phyloP scores from a whole-genome alignment of 1,140 invertebrate species.

The Cydia amplana region DNA sequence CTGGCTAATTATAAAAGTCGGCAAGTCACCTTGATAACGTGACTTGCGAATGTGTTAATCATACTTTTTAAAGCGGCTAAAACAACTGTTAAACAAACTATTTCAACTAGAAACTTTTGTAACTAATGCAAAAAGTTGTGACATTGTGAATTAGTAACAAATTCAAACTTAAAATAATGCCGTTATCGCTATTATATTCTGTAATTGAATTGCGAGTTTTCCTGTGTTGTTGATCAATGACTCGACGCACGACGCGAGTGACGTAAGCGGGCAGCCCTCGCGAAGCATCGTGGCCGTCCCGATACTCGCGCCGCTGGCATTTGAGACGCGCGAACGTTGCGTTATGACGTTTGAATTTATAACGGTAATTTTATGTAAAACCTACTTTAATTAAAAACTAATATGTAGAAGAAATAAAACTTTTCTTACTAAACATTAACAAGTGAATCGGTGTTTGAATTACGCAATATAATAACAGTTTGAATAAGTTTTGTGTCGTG shows the following conservation, averaged over 20 bases:
- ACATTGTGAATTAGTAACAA: not conserved
- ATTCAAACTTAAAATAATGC: not conserved
- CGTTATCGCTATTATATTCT: slow-evolving; percentile 18
- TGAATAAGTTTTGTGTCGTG: not conserved
- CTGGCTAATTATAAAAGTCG: slow-evolving; percentile 27
- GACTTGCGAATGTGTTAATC: slow-evolving; percentile 30
- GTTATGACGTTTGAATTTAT: slow-evolving; percentile 9
- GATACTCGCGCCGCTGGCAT: slow-evolving; percentile 9
- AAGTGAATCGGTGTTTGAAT: not conserved
- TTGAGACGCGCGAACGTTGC: slow-evolving; percentile 5
- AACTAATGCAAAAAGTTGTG: not conserved
- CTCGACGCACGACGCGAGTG: slow-evolving; percentile 24
- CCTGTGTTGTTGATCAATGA: slow-evolving; percentile 31
- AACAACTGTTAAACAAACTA: slow-evolving; percentile 23
- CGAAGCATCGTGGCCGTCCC: slow-evolving; percentile 13
- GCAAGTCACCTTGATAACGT: slow-evolving; percentile 29
- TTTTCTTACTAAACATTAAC: not conserved
- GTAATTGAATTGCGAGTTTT: slow-evolving; percentile 29
- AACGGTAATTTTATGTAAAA: slow-evolving; percentile 22
- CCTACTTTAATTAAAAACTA: slow-evolving; percentile 45
- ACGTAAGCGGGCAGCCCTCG: slow-evolving; percentile 24
- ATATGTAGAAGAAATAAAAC: not conserved
- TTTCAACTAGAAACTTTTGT: slow-evolving; percentile 6
- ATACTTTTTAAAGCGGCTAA: slow-evolving; percentile 4
- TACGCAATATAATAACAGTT: not conserved